These are phyloP conservation scores for Heliocidaris tuberculata DNA, from an alignment of 35 echinoderm and acorn worm genomes.

Conservation along the genomic window DNA sequence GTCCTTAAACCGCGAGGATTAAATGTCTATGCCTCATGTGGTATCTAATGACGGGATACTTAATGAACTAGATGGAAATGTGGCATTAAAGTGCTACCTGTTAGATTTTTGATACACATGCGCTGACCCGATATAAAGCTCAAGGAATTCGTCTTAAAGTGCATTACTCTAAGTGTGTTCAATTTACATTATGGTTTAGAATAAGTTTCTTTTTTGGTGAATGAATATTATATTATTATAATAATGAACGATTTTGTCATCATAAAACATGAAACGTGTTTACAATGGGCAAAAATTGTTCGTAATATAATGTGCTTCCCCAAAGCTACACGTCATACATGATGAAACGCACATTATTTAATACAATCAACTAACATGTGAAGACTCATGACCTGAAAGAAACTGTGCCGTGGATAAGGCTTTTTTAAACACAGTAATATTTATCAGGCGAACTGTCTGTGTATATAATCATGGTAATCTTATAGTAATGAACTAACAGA, in stretches of 20 bases:
- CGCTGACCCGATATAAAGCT: neutral
- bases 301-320: too few relatives aligned
- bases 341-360: too few relatives aligned
- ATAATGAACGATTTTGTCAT: too few relatives aligned
- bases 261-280: too few relatives aligned
- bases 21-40: neutral
- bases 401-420: neutral
- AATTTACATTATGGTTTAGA: neutral
- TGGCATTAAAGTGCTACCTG: neutral
- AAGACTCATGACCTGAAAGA: too few relatives aligned
- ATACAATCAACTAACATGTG: too few relatives aligned
- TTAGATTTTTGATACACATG: neutral
- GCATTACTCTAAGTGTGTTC: neutral
- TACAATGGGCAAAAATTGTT: too few relatives aligned
- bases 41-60: neutral
- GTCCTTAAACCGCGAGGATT: neutral
- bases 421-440: neutral
- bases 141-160: neutral
- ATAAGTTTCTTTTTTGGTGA: neutral
- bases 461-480: neutral
- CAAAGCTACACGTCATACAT: too few relatives aligned
- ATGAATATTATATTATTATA: too few relatives aligned
- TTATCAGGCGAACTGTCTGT: neutral
- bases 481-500: neutral
- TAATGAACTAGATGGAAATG: neutral